Evolutionary conservation across 2,113 vertebrate genomes (phyloP).

Genomic region (Anhinga anhinga): DNA sequence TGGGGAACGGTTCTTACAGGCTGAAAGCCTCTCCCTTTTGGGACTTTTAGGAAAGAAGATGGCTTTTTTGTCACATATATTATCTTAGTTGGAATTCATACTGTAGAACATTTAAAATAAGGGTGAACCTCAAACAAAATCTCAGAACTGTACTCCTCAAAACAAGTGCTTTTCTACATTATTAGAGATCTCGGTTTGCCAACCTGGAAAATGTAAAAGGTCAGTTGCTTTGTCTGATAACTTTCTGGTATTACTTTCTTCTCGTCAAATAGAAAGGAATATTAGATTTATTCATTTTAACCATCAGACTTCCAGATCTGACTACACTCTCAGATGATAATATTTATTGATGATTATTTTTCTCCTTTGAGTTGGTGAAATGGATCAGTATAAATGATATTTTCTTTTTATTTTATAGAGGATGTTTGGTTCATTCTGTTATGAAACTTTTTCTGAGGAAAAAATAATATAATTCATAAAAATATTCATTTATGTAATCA

Average conservation of each 20-base stretch:
- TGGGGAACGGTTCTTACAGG: neutral
- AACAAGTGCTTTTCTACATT: neutral
- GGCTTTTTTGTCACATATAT: too few species aligned
- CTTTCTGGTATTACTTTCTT: neutral
- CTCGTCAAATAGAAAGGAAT: neutral
- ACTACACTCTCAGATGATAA: neutral
- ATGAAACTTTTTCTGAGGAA: neutral
- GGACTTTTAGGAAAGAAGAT: neutral
- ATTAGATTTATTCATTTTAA: neutral
- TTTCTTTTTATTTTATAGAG: neutral
- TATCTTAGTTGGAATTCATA: neutral
- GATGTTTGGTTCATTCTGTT: neutral
- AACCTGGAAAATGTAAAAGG: neutral
- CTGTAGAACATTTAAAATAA: neutral
- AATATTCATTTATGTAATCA: neutral
- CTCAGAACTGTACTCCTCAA: neutral
- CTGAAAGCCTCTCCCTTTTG: neutral
- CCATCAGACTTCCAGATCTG: neutral
- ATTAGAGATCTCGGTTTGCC: neutral
- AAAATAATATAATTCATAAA: neutral
- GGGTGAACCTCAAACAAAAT: neutral
- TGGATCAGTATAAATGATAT: too few species aligned
- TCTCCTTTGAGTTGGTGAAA: neutral
- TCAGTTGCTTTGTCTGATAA: neutral
- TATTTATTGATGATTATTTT: neutral